phyloP scores from a whole-genome alignment of 2,113 vertebrate genomes.

The Taxidea taxus region DNA sequence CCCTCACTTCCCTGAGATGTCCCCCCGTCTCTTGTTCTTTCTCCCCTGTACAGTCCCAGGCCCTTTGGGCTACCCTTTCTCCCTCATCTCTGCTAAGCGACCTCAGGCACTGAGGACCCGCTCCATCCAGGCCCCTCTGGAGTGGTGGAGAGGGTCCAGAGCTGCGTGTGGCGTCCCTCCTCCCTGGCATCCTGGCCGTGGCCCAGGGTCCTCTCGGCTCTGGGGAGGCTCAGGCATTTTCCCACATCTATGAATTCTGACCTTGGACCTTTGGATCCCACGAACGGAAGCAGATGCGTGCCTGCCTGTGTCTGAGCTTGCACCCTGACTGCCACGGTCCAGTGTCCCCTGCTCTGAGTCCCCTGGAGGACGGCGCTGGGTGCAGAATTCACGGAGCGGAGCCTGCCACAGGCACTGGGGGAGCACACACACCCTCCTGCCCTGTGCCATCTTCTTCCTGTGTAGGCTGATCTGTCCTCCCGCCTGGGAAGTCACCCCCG shows the following conservation, averaged over 20 bases:
- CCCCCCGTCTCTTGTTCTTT: fast-evolving
- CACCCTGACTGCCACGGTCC: not conserved
- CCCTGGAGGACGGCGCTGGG: too few species aligned
- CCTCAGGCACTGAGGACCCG: fast-evolving
- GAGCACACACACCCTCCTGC: not conserved
- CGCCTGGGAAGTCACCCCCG: not conserved
- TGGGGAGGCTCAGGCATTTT: fast-evolving
- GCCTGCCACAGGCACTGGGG: not conserved
- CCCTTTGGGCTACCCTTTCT: fast-evolving
- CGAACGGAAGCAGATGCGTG: fast-evolving
- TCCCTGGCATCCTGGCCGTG: not conserved
- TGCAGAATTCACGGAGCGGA: fast-evolving
- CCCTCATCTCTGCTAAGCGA: fast-evolving
- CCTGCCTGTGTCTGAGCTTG: not conserved
- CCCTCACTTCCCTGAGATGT: not conserved
- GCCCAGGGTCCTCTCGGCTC: not conserved
- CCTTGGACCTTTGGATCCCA: fast-evolving
- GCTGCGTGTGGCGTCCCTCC: fast-evolving
- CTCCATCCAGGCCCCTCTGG: fast-evolving
- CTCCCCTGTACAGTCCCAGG: fast-evolving
- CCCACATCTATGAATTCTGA: fast-evolving
- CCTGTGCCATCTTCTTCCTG: fast-evolving
- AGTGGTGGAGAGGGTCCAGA: not conserved
- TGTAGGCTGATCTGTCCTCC: not conserved
- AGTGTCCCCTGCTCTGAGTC: not conserved